Conservation (phyloP, 2,888 invertebrate species). For the Stenotaenia linearis region DNA sequence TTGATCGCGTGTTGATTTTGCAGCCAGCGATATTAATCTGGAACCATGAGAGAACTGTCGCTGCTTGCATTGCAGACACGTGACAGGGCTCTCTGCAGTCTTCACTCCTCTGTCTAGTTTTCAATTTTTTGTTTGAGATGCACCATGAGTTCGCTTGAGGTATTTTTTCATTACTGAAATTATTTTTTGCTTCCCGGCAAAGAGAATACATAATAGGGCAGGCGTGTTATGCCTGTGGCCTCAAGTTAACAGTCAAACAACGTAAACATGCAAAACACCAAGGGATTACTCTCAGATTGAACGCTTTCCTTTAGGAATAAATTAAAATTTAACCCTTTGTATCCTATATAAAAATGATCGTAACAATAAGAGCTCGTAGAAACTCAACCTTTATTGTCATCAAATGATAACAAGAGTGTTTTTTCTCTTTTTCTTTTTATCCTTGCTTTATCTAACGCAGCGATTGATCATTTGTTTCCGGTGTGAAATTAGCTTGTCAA, state of each 20-base stretch:
- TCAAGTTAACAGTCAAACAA: constrained; percentile 5
- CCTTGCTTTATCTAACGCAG: background rate
- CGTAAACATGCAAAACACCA: background rate
- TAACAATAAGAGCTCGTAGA: too few relatives aligned
- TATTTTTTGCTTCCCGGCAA: constrained; percentile 21
- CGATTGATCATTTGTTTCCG: constrained; percentile 7
- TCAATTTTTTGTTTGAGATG: constrained; percentile 13
- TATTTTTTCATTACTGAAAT: constrained; percentile 24
- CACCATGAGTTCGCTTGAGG: background rate
- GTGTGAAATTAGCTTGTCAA: constrained; percentile 21
- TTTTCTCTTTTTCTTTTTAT: background rate
- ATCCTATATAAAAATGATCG: background rate
- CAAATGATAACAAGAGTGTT: background rate
- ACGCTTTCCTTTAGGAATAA: background rate
- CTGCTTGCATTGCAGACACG: background rate
- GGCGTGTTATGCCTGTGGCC: background rate
- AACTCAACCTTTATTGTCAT: background rate
- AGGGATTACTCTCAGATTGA: constrained; percentile 3
- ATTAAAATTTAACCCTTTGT: background rate
- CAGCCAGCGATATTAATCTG: constrained; percentile 3
- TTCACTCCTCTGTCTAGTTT: background rate
- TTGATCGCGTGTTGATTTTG: constrained; percentile 12
- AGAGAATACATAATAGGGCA: constrained; percentile 1
- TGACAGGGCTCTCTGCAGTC: background rate
- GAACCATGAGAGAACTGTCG: background rate